A percentile compares a stretch with the other conserved stretches of the same genome.
phyloP scores from a whole-genome alignment of 2,113 vertebrate genomes.

The Anguilla japonica region DNA sequence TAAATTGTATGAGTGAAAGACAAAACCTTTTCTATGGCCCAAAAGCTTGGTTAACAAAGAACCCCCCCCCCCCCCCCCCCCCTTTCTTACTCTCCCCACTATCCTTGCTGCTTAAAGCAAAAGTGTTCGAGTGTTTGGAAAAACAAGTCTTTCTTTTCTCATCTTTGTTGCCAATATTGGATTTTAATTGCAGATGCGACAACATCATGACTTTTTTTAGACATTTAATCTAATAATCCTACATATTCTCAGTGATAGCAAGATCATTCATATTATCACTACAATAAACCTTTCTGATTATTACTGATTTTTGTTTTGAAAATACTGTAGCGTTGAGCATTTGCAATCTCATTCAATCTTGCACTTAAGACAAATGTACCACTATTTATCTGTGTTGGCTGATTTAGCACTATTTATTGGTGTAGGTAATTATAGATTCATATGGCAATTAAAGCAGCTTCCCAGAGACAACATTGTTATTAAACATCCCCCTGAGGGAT shows the following conservation, averaged over 20 bases:
- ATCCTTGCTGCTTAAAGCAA: too few relatives aligned
- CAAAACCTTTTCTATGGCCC: not conserved
- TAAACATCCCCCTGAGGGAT: not conserved
- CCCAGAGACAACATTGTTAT: not conserved
- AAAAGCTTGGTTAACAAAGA: not conserved
- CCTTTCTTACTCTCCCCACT: too few relatives aligned
- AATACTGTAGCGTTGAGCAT: not conserved
- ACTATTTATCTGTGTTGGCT: too few relatives aligned
- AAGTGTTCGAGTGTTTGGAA: not conserved
- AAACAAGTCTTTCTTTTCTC: not conserved
- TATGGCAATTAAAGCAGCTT: not conserved
- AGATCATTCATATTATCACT: not conserved
- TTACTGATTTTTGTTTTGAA: not conserved
- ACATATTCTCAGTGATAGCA: not conserved
- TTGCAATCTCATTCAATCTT: not conserved
- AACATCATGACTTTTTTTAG: not conserved
- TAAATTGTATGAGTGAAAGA: not conserved
- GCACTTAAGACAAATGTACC: not conserved
- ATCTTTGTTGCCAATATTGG: not conserved
- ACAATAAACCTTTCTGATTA: not conserved
- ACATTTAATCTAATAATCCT: not conserved
- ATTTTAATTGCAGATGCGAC: not conserved
- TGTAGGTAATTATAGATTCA: not conserved
- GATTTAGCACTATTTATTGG: not conserved
- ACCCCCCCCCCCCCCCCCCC: too few relatives aligned